Evolutionary conservation across 2,113 vertebrate genomes (phyloP).

Genomic region (Cheilinus undulatus): DNA sequence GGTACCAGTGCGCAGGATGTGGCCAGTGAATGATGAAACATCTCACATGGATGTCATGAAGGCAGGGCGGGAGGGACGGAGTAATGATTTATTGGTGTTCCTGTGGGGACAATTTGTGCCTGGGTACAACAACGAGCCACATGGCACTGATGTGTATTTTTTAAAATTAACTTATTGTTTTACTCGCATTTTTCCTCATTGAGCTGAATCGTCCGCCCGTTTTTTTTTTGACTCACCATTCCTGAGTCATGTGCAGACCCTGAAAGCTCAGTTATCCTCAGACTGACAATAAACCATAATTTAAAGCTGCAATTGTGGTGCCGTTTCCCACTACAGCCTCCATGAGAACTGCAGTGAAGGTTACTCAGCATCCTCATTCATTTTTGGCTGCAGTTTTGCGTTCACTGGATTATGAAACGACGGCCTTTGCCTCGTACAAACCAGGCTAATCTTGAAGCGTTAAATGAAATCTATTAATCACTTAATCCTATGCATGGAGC

Average conservation of each 20-base stretch:
- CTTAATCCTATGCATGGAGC: slow-evolving; percentile 47
- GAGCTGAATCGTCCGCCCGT: background rate
- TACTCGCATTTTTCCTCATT: background rate
- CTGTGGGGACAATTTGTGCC: slow-evolving; percentile 35
- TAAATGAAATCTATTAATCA: slow-evolving; percentile 64
- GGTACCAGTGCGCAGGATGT: slow-evolving; percentile 53
- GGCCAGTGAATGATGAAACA: slow-evolving; percentile 81
- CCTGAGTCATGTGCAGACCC: slow-evolving; percentile 25
- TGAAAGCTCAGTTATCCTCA: background rate
- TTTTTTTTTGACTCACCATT: slow-evolving; percentile 2
- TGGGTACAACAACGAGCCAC: slow-evolving; percentile 1
- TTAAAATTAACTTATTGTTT: background rate
- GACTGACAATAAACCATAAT: background rate
- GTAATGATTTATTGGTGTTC: slow-evolving; percentile 3
- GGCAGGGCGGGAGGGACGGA: slow-evolving; percentile 34
- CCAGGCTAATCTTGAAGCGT: slow-evolving; percentile 60
- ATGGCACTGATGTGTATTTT: background rate
- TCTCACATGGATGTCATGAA: slow-evolving; percentile 65
- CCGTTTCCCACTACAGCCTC: background rate
- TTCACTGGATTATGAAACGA: slow-evolving; percentile 39
- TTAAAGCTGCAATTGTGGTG: background rate
- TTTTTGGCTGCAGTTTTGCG: slow-evolving; percentile 27
- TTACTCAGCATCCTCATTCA: slow-evolving; percentile 33
- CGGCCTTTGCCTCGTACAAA: slow-evolving; percentile 40
- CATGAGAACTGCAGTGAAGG: slow-evolving; percentile 17